phyloP scores from a whole-genome alignment of 2,797 vertebrate species.

The Triplophysa bombifrons region DNA sequence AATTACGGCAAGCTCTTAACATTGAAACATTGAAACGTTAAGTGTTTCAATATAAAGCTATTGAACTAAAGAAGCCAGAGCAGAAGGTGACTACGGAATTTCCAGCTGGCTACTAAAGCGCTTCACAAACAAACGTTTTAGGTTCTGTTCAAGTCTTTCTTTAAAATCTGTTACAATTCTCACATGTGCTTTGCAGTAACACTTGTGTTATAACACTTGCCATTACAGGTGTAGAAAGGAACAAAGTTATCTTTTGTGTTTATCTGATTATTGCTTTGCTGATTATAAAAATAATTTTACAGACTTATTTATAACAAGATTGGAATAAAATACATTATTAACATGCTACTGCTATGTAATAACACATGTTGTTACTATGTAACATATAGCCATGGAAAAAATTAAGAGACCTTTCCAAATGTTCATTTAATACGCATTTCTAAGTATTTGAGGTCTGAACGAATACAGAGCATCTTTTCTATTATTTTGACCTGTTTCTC shows the following conservation, averaged over 20 bases:
- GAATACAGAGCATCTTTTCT: too few relatives aligned
- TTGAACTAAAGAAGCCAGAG: slow-evolving; percentile 6
- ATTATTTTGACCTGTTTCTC: too few relatives aligned
- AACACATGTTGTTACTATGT: neutral
- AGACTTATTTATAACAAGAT: neutral
- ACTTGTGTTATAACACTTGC: neutral
- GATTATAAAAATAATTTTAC: neutral
- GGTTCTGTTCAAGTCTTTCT: neutral
- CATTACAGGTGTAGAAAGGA: neutral
- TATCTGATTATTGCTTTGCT: neutral
- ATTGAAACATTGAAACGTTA: slow-evolving; percentile 26
- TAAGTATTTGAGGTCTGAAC: too few relatives aligned
- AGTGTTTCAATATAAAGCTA: slow-evolving; percentile 37
- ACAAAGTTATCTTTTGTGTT: neutral
- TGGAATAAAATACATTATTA: neutral
- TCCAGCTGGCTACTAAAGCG: slow-evolving; percentile 1
- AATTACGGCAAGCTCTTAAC: slow-evolving; percentile 40
- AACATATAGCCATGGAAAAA: neutral
- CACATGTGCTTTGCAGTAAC: slow-evolving; percentile 16
- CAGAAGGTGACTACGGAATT: neutral
- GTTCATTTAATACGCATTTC: too few relatives aligned
- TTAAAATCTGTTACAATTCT: slow-evolving; percentile 13
- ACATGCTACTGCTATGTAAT: neutral
- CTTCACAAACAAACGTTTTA: neutral
- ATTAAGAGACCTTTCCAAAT: too few relatives aligned